Evolutionary conservation across 2,888 invertebrate genomes (phyloP), one percentile per base, ranked within the genome.

Genomic region (Drosophila picticornis): DNA sequence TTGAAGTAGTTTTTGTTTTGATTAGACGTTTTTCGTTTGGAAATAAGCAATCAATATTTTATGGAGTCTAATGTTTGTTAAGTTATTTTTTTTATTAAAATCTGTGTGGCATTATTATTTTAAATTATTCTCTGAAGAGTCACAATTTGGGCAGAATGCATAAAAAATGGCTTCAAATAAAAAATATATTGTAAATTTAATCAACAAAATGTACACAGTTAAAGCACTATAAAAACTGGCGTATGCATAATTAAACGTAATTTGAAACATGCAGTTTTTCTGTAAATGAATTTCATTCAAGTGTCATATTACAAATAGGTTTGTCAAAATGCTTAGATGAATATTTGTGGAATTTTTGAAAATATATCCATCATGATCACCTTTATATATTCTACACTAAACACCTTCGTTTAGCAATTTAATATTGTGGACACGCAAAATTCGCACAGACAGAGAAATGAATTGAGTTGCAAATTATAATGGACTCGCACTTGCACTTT

Each of bases 381-480:
- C 22, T 22, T 5, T 22, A 43, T 4, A 10, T 22, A 5, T 36
- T 36, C 16, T 5, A 16, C 4, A 34, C 13, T 40, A n/a, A 40
- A 1, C 43, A 2, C 22, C 22, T 11, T 22, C 2, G 43, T 5
- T 6, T 16, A 36, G 6, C 16, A 36, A 6, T 6, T 16, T 5
- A 5, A 16, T 16, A 2, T 36, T 5, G 9, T 19, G 16, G 9
- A 5, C 13, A 50, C 9, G 3, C 7, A 1, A 27, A 48, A 55
- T 55, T 1, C 2, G 50, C n/a, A 22, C 1, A 22, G 29, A n/a
- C 29, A 16, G 10, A 11, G 16, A 29, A 57, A 31, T n/a, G 10
- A 40, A 3, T 52, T 46, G 25, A 22, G 61, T 69, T 57, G 50
- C 13, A 62, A 62, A 74, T 61, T 68, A 31, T 40, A 25, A 60